Evolutionary conservation across 1,140 invertebrate species (phyloP).

Genomic region (Zaprionus nigranus): DNA sequence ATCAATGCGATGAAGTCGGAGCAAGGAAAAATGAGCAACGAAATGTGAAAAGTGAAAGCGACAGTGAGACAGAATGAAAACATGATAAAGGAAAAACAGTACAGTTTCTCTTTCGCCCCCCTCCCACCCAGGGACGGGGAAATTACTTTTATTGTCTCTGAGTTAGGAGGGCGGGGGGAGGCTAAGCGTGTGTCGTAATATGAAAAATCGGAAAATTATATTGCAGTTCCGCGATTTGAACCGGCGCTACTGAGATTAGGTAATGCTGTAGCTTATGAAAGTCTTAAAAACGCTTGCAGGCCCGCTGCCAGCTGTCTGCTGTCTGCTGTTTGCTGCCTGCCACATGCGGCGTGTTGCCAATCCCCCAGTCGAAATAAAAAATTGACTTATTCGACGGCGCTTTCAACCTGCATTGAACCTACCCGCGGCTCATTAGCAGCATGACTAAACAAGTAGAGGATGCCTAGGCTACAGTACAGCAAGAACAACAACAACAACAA

Average conservation of each 20-base stretch:
- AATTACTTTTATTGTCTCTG: conserved; percentile 61
- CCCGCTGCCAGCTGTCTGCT: conserved; percentile 3
- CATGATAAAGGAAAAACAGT: conserved; percentile 40
- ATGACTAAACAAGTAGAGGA: conserved; percentile 68
- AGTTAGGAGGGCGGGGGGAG: conserved; percentile 11
- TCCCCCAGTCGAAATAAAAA: conserved; percentile 26
- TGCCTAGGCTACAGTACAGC: conserved; percentile 25
- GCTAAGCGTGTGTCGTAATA: background rate
- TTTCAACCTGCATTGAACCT: conserved; percentile 62
- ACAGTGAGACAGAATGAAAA: conserved; percentile 45
- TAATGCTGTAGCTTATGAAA: conserved; percentile 57
- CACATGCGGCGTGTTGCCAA: conserved; percentile 44
- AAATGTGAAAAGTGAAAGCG: conserved; percentile 74
- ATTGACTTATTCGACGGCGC: conserved; percentile 15
- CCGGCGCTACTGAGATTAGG: conserved; percentile 53
- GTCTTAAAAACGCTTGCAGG: conserved; percentile 40
- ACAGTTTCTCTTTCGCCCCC: conserved; percentile 3
- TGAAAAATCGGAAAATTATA: conserved; percentile 67
- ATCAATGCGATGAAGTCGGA: conserved; percentile 69
- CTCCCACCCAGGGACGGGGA: conserved; percentile 42
- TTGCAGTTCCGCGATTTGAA: conserved; percentile 65
- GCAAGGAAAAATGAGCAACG: conserved; percentile 65
- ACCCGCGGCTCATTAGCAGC: conserved; percentile 67
- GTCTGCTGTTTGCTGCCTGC: too few species aligned
- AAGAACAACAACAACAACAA: background rate